Percentiles rank a stretch among this genome's conserved stretches.
Evolutionary conservation across 2,888 invertebrate species (phyloP).

Genomic region (Lucinisca nassula): DNA sequence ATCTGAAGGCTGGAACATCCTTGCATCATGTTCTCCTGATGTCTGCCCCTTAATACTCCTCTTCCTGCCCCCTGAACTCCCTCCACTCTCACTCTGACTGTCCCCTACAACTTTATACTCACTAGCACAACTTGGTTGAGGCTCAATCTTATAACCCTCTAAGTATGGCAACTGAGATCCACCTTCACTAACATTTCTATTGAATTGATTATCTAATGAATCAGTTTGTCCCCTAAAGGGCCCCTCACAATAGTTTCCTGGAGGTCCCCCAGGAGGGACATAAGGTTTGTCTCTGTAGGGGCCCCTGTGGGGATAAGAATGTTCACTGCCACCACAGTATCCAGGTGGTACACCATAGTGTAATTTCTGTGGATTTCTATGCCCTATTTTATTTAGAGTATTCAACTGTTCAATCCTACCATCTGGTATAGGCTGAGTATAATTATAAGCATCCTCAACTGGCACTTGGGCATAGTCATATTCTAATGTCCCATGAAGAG

Average conservation of each 20-base stretch:
- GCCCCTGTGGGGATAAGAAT: constrained; percentile 18
- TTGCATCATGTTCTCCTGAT: background rate
- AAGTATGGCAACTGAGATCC: constrained; percentile 47
- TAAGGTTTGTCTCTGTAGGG: constrained; percentile 47
- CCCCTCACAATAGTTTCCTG: constrained; percentile 67
- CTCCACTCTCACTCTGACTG: constrained; percentile 55
- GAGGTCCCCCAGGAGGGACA: constrained; percentile 67
- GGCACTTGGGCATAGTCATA: constrained; percentile 67
- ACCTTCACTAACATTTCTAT: constrained; percentile 28
- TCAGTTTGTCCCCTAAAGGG: constrained; percentile 58
- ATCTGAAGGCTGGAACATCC: background rate
- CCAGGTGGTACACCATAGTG: background rate
- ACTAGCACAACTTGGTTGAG: constrained; percentile 51
- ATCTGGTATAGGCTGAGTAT: constrained; percentile 65
- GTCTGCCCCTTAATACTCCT: constrained; percentile 45
- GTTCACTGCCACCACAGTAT: background rate
- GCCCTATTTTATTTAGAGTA: constrained; percentile 25
- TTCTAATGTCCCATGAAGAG: constrained; percentile 59
- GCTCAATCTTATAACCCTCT: constrained; percentile 65
- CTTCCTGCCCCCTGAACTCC: constrained; percentile 24
- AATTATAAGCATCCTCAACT: constrained; percentile 63
- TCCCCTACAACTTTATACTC: constrained; percentile 62
- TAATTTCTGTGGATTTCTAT: background rate
- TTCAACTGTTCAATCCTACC: constrained; percentile 48
- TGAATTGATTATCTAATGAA: constrained; percentile 49